Conservation (phyloP, 2,113 vertebrate species). For the Pyxicephalus adspersus region DNA sequence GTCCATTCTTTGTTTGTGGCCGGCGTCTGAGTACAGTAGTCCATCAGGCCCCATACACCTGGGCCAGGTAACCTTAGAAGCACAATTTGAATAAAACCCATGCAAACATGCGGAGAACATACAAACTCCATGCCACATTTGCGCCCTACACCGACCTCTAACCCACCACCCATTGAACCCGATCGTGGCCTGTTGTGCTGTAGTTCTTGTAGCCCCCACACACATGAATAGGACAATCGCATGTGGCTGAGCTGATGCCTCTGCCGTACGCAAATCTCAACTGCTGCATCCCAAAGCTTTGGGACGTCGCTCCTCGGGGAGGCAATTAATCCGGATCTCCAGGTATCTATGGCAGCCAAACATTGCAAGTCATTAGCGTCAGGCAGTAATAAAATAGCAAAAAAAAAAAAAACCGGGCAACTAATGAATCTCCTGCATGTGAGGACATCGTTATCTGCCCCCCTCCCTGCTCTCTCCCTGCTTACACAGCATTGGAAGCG, state of each 20-base stretch:
- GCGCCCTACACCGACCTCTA: too few relatives aligned
- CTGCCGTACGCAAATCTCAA: constrained; percentile 18
- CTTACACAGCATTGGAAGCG: constrained; percentile 28
- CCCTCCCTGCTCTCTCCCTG: background rate
- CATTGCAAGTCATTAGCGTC: constrained; percentile 24
- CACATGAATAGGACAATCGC: too few relatives aligned
- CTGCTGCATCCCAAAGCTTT: background rate
- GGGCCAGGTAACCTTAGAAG: too few relatives aligned
- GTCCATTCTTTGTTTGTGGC: too few relatives aligned
- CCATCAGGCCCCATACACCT: too few relatives aligned
- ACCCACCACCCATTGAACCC: too few relatives aligned
- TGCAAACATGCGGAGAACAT: too few relatives aligned
- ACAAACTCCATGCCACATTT: too few relatives aligned
- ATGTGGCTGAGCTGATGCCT: background rate
- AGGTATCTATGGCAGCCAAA: constrained; percentile 57
- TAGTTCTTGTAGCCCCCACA: too few relatives aligned
- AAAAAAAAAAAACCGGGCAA: constrained; percentile 24
- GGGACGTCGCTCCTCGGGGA: constrained; percentile 48
- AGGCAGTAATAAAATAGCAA: constrained; percentile 14
- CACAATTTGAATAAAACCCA: too few relatives aligned
- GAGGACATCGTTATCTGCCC: background rate
- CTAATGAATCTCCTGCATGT: constrained; percentile 38
- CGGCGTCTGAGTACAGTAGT: too few relatives aligned
- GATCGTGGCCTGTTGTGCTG: too few relatives aligned
- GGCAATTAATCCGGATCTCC: constrained; percentile 50